A percentile compares a stretch with the other conserved stretches of the same genome.
Conservation (phyloP, 2,113 vertebrate genomes). For the Cyanocitta stelleri region DNA sequence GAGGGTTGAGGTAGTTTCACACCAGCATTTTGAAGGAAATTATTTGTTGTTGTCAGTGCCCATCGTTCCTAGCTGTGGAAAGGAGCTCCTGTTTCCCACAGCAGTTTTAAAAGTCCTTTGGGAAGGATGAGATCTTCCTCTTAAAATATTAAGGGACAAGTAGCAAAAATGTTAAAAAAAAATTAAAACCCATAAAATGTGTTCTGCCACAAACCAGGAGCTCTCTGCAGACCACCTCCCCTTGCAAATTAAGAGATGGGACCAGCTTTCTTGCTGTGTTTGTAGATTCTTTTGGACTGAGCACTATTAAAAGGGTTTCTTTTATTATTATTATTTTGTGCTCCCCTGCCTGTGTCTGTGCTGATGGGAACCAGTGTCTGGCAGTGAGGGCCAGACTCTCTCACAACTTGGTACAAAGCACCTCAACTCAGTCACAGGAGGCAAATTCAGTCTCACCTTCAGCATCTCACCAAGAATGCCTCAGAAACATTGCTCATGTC, state of each 20-base stretch:
- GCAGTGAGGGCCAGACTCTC: neutral
- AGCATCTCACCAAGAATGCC: conserved; percentile 12
- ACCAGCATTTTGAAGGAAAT: neutral
- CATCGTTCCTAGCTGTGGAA: neutral
- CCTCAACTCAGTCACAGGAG: neutral
- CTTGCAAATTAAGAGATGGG: neutral
- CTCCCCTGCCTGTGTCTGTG: neutral
- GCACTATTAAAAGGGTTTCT: neutral
- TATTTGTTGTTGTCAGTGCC: neutral
- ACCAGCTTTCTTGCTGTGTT: neutral
- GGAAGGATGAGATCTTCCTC: conserved; percentile 1
- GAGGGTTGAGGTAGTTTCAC: conserved; percentile 1
- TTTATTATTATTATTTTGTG: neutral
- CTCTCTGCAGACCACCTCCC: neutral
- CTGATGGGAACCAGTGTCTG: neutral
- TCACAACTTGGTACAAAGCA: neutral
- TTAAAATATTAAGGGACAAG: neutral
- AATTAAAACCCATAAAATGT: neutral
- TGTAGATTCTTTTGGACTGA: neutral
- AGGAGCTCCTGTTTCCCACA: neutral
- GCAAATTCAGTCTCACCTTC: neutral
- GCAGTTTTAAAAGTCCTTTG: neutral
- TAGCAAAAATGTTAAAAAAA: neutral
- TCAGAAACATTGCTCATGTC: conserved; percentile 42
- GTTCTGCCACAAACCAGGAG: neutral